Conservation (phyloP, 2,888 invertebrate species). For the Athalia cordata region DNA sequence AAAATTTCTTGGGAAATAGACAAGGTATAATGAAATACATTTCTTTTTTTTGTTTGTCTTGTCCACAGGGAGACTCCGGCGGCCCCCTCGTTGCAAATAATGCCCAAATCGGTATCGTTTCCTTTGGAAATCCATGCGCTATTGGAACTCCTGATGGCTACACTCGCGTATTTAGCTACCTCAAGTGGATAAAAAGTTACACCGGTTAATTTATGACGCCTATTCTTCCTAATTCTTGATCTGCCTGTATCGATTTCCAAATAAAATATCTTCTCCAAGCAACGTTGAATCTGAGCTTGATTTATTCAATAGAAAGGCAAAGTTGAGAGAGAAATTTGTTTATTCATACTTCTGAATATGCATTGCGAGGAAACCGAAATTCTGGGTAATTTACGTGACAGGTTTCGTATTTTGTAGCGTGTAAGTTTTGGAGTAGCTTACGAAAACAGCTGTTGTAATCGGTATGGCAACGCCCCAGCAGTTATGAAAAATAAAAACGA, state of each 20-base stretch:
- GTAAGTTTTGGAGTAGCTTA: too few relatives aligned
- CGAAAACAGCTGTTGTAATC: too few relatives aligned
- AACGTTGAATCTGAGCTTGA: not conserved
- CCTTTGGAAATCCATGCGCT: conserved; percentile 66
- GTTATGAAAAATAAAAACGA: too few relatives aligned
- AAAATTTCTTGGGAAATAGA: not conserved
- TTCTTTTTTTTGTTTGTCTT: conserved; percentile 15
- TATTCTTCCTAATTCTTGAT: too few relatives aligned
- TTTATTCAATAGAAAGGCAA: not conserved
- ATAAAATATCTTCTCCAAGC: not conserved
- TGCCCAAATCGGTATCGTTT: conserved; percentile 62
- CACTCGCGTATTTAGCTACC: conserved; percentile 62
- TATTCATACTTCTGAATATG: not conserved
- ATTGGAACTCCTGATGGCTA: conserved; percentile 65
- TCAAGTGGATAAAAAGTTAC: conserved; percentile 60
- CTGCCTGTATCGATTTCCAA: not conserved
- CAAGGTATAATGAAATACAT: conserved; percentile 2
- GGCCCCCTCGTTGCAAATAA: conserved; percentile 52
- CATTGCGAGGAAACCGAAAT: not conserved
- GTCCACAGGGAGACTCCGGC: conserved; percentile 54
- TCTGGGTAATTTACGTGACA: too few relatives aligned
- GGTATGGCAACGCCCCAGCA: too few relatives aligned
- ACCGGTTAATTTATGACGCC: conserved; percentile 7
- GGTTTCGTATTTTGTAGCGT: too few relatives aligned
- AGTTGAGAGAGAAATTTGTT: too few relatives aligned